These are phyloP conservation scores for Pterophyllum scalare DNA, from an alignment of 2,113 vertebrate species.

Conservation along the genomic window DNA sequence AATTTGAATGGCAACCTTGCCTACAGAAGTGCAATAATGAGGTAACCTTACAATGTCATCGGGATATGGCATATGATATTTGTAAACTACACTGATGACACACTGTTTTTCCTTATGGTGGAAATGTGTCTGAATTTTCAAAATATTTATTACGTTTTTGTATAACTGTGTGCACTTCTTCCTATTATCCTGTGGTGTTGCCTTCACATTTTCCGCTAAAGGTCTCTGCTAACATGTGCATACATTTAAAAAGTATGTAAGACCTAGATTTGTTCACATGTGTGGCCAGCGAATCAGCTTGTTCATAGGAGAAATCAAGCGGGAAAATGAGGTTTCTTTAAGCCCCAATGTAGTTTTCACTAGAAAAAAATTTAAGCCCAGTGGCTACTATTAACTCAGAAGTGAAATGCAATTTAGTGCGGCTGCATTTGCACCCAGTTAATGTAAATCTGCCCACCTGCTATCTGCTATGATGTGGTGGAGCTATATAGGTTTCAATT, in stretches of 20 bases:
- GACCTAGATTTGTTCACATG: neutral
- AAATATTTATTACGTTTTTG: neutral
- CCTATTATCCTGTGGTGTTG: neutral
- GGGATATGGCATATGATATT: neutral
- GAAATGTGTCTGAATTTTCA: neutral
- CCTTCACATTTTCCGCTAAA: neutral
- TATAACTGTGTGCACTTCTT: neutral
- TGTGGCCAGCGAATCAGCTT: neutral
- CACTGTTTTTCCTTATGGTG: neutral
- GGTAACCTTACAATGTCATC: neutral
- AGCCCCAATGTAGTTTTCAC: neutral
- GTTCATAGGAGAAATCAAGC: neutral
- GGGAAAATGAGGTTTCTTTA: neutral
- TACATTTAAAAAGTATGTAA: neutral
- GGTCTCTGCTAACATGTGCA: neutral
- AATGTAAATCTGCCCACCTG: neutral
- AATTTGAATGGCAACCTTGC: rapidly evolving
- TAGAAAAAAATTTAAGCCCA: rapidly evolving
- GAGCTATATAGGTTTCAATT: neutral
- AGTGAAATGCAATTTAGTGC: neutral
- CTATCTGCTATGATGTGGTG: neutral
- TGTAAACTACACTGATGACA: no score
- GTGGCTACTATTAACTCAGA: neutral
- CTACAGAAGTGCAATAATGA: neutral
- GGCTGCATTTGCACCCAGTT: neutral